phyloP scores from a whole-genome alignment of 2,888 invertebrate species.

The Linnaemya tessellans region DNA sequence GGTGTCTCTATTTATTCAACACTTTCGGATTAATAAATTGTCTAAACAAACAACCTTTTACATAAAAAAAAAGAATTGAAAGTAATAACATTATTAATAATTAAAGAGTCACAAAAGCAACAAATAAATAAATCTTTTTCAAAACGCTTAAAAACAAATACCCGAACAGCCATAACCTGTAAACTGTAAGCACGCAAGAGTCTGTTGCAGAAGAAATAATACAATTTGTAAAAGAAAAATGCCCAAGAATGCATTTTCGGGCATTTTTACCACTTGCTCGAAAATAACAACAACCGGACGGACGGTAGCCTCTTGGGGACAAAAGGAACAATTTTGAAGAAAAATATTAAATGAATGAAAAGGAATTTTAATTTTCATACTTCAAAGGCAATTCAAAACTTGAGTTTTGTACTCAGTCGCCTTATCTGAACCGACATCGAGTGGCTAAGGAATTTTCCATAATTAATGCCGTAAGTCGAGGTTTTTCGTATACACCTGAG shows the following conservation, averaged over 20 bases:
- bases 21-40: slow-evolving; percentile 74
- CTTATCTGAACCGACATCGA: neutral
- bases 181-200: slow-evolving; percentile 49
- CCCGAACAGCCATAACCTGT: slow-evolving; percentile 57
- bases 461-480: slow-evolving; percentile 62
- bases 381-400: slow-evolving; percentile 14
- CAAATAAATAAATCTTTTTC: slow-evolving; percentile 23
- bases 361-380: slow-evolving; percentile 43
- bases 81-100: slow-evolving; percentile 54
- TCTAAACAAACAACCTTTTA: slow-evolving; percentile 72
- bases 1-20: slow-evolving; percentile 74
- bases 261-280: slow-evolving; percentile 43
- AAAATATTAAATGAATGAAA: slow-evolving; percentile 50
- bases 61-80: neutral
- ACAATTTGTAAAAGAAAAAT: slow-evolving; percentile 29
- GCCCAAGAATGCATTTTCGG: slow-evolving; percentile 6
- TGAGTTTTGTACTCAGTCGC: neutral
- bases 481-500: slow-evolving; percentile 40
- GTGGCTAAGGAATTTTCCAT: slow-evolving; percentile 73
- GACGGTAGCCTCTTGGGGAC: slow-evolving; percentile 15
- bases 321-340: slow-evolving; percentile 15
- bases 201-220: slow-evolving; percentile 37
- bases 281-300: neutral
- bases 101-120: slow-evolving; percentile 44
- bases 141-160: slow-evolving; percentile 69